Evolutionary conservation across 2,797 vertebrate species (phyloP).

Genomic region (Alectoris magna): DNA sequence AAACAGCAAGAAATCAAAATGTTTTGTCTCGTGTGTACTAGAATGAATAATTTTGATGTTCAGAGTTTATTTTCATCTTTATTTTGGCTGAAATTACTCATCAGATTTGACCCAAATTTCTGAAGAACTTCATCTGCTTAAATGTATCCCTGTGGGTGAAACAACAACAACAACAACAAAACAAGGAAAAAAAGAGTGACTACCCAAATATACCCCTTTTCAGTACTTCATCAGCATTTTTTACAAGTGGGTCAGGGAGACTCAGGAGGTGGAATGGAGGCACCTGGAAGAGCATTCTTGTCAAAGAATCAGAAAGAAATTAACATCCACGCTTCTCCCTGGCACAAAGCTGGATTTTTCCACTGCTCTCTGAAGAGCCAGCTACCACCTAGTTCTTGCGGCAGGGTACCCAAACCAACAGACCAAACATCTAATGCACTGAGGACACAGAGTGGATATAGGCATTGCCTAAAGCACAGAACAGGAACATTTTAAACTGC

Average conservation of each 20-base stretch:
- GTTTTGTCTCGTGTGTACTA: not conserved
- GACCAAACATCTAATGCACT: not conserved
- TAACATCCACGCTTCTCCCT: not conserved
- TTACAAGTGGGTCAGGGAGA: conserved; percentile 4
- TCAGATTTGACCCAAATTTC: conserved; percentile 54
- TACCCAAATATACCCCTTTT: conserved; percentile 3
- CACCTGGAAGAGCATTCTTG: not conserved
- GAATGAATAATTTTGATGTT: not conserved
- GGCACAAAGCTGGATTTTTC: conserved; percentile 13
- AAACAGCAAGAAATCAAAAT: conserved; percentile 23
- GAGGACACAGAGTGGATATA: not conserved
- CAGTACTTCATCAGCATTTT: conserved; percentile 21
- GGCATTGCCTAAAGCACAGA: conserved; percentile 44
- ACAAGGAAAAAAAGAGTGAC: not conserved
- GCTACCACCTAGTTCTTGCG: not conserved
- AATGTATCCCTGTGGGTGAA: not conserved
- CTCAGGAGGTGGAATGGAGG: fast-evolving
- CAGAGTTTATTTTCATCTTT: conserved; percentile 36
- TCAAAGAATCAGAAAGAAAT: not conserved
- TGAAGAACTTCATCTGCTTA: conserved; percentile 31
- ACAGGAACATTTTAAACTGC: conserved; percentile 43
- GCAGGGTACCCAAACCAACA: not conserved
- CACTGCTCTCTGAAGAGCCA: not conserved
- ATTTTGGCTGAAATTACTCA: conserved; percentile 48
- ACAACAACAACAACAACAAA: no score